Base-by-base conservation (phyloP, 2,888 invertebrate genomes). In the Resseliella maxima region DNA sequence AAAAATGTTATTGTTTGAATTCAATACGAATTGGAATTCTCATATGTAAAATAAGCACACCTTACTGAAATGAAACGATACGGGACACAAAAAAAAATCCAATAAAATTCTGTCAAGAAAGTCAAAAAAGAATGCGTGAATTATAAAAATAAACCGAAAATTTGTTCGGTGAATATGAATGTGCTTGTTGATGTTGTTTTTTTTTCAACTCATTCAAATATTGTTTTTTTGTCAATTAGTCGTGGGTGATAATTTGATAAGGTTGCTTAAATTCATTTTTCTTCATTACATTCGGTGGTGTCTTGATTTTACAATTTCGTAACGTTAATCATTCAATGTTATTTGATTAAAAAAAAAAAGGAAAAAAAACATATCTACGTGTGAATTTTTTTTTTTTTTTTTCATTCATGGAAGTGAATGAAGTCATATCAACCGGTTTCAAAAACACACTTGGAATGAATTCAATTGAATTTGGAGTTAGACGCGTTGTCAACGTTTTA, bases 171-270 rank as follows among this genome's bases (percentile, higher is more conserved):
- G 24, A 59, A n/a, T 59, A 59, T n/a, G 24, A 50, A 21, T 50
- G 50, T 50, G 50, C 50, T 12, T 2, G 50, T 21, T 50, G 10
- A 21, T 50, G 50, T 8, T 50, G 50, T 3, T 18, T 50, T 41
- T 41, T 12, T 41, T 50, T 50, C 18, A 50, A 18, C 18, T 50
- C 50, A 18, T 18, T 50, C 21, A 10, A 3, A 18, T 6, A 2
- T 18, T 50, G 5, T n/a, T 59, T 59, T 24, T 59, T 59, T 6
- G 59, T 59, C 10, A 59, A 24, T 24, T 24, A 24, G 24, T 24
- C 59, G 59, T 59, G 24, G 59, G 59, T 24, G 59, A 59, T 59
- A 59, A 59, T 59, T 59, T 59, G 24, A 59, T 24, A 59, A 24
- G 24, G 24, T 59, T 24, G 59, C 46, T 50, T 41, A 41, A 41